Evolutionary conservation across 2,888 invertebrate species (phyloP).

Genomic region (Microctonus hyperodae): DNA sequence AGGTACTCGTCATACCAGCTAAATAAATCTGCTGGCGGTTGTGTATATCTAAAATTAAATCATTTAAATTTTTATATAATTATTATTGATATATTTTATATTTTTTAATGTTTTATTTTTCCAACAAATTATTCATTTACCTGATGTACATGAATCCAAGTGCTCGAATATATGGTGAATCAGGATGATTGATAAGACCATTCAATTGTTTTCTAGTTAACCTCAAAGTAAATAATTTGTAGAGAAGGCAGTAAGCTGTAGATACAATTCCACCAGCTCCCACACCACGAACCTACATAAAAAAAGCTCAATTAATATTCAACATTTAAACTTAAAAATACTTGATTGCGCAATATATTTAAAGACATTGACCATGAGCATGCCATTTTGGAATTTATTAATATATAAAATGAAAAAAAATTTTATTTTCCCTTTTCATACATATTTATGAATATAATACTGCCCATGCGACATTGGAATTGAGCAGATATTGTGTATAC

Average conservation of each 20-base stretch:
- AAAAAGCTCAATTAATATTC: conserved; percentile 54
- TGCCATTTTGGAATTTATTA: conserved; percentile 48
- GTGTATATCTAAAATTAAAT: conserved; percentile 81
- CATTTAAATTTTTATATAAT: too few species aligned
- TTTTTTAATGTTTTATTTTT: conserved; percentile 9
- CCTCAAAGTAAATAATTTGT: conserved; percentile 95
- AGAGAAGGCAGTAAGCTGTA: conserved; percentile 98
- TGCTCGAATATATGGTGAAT: conserved; percentile 97
- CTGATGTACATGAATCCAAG: conserved; percentile 85
- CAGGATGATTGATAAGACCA: conserved; percentile 91
- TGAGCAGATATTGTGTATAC: not conserved
- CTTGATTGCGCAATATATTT: conserved; percentile 46
- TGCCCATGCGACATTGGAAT: not conserved
- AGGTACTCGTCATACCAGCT: conserved; percentile 97
- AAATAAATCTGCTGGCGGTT: conserved; percentile 94
- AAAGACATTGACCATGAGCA: conserved; percentile 46
- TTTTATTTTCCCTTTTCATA: not conserved
- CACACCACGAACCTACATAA: conserved; percentile 91
- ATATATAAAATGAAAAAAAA: conserved; percentile 34
- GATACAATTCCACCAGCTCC: conserved; percentile 99
- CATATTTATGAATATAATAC: not conserved
- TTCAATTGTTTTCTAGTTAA: conserved; percentile 98
- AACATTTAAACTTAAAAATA: conserved; percentile 42
- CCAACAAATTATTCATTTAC: conserved; percentile 61
- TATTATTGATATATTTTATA: conserved; percentile 45